Conservation (phyloP, 2,113 vertebrate genomes). For the Anser brachyrhynchus region DNA sequence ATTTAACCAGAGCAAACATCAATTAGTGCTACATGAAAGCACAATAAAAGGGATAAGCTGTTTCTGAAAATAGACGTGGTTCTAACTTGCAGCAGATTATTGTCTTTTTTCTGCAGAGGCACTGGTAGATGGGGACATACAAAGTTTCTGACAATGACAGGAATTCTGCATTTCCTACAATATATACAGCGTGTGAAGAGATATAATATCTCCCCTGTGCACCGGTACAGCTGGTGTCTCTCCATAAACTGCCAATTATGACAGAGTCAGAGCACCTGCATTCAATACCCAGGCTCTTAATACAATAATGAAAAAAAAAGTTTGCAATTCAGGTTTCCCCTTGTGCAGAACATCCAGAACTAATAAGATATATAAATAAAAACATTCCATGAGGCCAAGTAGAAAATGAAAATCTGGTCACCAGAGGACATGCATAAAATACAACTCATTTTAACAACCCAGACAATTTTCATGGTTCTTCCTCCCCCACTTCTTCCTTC, state of each 20-base stretch:
- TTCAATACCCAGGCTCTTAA: constrained; percentile 55
- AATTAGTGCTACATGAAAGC: not conserved
- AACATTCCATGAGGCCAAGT: constrained; percentile 58
- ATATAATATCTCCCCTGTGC: constrained; percentile 49
- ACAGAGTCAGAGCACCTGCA: constrained; percentile 66
- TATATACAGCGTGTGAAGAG: constrained; percentile 48
- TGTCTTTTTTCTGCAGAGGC: not conserved
- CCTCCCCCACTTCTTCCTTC: not conserved
- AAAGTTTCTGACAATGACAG: constrained; percentile 49
- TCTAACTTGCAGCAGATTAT: not conserved
- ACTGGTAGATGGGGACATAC: not conserved
- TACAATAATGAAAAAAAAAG: constrained; percentile 46
- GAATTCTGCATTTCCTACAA: constrained; percentile 61
- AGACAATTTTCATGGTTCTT: not conserved
- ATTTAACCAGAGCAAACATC: constrained; percentile 48
- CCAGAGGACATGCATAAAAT: constrained; percentile 45
- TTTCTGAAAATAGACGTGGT: constrained; percentile 31
- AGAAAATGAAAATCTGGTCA: constrained; percentile 55
- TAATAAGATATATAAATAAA: constrained; percentile 73
- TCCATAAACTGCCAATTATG: constrained; percentile 28
- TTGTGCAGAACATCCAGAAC: constrained; percentile 65
- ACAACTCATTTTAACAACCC: constrained; percentile 35
- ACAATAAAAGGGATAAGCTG: not conserved
- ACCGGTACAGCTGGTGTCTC: constrained; percentile 58
- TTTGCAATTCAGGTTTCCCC: constrained; percentile 57